phyloP scores from a whole-genome alignment of 2,113 vertebrate genomes.

The Fregata magnificens region DNA sequence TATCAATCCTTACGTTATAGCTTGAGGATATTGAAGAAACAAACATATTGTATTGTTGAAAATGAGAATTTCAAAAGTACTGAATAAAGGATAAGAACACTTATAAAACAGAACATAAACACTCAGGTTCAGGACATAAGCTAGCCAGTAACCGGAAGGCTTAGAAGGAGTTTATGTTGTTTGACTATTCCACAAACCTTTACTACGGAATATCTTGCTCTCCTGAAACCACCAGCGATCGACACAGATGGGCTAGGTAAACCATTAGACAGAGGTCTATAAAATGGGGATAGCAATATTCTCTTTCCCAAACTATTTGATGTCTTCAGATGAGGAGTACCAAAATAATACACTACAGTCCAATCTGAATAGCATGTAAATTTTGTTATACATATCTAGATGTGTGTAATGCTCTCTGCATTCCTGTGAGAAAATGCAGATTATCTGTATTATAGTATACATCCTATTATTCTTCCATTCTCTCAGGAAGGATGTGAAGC shows the following conservation, averaged over 20 bases:
- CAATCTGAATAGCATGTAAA: not conserved
- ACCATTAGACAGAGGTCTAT: not conserved
- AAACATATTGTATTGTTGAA: not conserved
- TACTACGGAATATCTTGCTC: not conserved
- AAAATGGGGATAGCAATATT: not conserved
- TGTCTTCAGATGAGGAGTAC: not conserved
- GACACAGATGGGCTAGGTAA: not conserved
- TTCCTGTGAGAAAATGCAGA: not conserved
- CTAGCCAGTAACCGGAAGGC: not conserved
- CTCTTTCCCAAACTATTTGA: not conserved
- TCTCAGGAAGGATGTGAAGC: not conserved
- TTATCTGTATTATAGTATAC: not conserved
- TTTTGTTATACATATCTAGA: not conserved
- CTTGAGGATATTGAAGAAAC: not conserved
- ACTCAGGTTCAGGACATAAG: not conserved
- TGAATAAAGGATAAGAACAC: slow-evolving; percentile 5
- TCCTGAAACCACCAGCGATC: not conserved
- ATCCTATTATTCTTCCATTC: not conserved
- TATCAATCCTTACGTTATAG: not conserved
- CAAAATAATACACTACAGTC: not conserved
- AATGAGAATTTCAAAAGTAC: slow-evolving; percentile 2
- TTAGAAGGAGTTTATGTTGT: not conserved
- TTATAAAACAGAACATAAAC: not conserved
- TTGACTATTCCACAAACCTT: not conserved
- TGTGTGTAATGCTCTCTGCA: not conserved